Evolutionary conservation across 2,797 vertebrate species (phyloP), one percentile per base, ranked within the genome.

Genomic region (Furcifer pardalis): DNA sequence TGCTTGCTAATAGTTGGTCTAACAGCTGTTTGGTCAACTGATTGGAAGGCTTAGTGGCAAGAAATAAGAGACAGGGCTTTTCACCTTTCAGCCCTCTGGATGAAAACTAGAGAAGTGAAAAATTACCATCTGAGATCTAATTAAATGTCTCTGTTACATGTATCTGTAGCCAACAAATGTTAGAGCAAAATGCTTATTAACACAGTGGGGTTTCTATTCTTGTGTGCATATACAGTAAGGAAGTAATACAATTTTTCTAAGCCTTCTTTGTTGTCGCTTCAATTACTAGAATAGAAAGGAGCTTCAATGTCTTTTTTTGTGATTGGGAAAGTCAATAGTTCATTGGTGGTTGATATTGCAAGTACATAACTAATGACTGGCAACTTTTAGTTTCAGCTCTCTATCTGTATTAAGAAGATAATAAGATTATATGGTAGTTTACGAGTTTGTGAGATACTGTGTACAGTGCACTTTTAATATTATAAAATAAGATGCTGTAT

Each of bases 41-140:
- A 84, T 77, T 82, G 74, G 74, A 71, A 86, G 84, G 27, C 3
- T 80, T 21, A 85, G 46, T 85, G 87, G 81, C 86, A 86, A 91
- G 74, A 68, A 93, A 86, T 42, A 83, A 0, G 85, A 93, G 81
- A 85, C 37, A 52, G 78, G 89, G 91, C 93, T 94, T 94, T 91
- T 88, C 90, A 89, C 77, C 89, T 87, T 78, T 92, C 88, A 89
- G 77, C 75, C 88, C 79, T 75, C 27, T 81, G 88, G 84, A 76
- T 90, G 86, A 91, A 12, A 89, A 89, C 81, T 84, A 65, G 89
- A 81, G 82, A 56, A 44, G 69, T 91, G 88, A 94, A 91, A 91
- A 90, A 75, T 91, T 94, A 84, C 68, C 77, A 87, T 88, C 87
- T 89, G 84, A 88, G 80, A 94, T 68, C 72, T 90, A 86, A 86